Percentiles rank a stretch among this genome's conserved stretches.
Conservation (phyloP, 2,888 invertebrate species). For the Plebejus anna region DNA sequence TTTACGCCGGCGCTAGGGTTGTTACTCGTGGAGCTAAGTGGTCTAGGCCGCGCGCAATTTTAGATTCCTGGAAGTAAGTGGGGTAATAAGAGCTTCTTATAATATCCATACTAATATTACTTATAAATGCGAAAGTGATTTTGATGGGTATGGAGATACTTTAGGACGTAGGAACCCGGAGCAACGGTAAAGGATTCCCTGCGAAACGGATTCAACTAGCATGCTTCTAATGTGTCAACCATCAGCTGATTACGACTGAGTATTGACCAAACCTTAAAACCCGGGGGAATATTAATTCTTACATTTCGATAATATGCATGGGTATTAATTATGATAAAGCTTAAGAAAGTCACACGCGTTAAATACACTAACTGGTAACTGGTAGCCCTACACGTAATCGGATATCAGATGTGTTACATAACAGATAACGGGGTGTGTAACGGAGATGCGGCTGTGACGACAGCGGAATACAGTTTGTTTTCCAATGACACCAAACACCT, state of each 20-base stretch:
- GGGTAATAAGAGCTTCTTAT: no score
- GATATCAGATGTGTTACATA: conserved; percentile 65
- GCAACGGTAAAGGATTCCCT: not conserved
- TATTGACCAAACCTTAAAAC: not conserved
- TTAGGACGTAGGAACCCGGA: not conserved
- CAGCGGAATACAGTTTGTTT: conserved; percentile 43
- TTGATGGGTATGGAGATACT: not conserved
- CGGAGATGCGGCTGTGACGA: conserved; percentile 49
- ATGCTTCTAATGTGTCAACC: no score
- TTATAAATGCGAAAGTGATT: no score
- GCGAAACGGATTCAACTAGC: no score
- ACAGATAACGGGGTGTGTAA: conserved; percentile 50
- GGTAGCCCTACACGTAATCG: conserved; percentile 45
- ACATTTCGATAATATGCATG: not conserved
- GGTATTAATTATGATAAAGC: not conserved
- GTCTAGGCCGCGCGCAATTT: not conserved
- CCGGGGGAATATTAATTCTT: no score
- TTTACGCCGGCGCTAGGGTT: conserved; percentile 48
- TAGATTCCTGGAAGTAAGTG: no score
- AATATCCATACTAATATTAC: no score
- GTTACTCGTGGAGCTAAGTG: not conserved
- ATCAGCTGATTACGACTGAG: no score
- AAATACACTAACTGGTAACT: not conserved
- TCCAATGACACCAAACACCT: conserved; percentile 36
- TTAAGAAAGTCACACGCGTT: not conserved